Base-by-base conservation (phyloP, 2,113 vertebrate species). In the Melospiza melodia region DNA sequence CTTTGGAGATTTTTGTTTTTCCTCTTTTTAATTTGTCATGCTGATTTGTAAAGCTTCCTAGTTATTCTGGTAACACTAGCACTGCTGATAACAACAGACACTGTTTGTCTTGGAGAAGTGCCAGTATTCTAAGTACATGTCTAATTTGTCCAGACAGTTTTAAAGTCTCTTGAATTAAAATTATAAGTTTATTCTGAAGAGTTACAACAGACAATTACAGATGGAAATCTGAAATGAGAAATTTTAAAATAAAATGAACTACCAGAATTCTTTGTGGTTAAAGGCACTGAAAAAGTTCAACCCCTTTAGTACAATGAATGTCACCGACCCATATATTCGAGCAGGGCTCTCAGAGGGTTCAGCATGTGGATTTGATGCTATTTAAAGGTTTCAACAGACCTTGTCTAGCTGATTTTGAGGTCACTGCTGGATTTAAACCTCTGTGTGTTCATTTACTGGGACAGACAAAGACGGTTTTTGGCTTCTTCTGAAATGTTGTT, bases 101-200 rank as follows among this genome's bases (percentile, higher is more conserved):
- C 30, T 93, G 81, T 92, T 97, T 96, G 51, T 86, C 81, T 96
- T 97, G 97, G 94, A 95, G 55, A 85, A 79, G 23, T 72, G 88
- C 95, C 97, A 94, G 48, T 16, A 59, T 88, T 86, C 74, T 93
- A 94, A 97, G 94, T 76, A 94, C 69, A 33, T 84, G 80, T 88
- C 88, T 96, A 94, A 97, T 95, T 96, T 91, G 72, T 96, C 90
- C 96, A 96, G 91, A 90, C 84, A 95, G 94, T 94, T 96, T 96
- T 81, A 91, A 93, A 84, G 57, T 90, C 58, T 93, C 88, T 89
- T 89, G 75, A 91, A 94, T 95, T 91, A 84, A 97, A 95, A 96
- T 92, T 79, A 30, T 69, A 88, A 89, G 27, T 91, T 97, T 94
- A 93, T 91, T 74, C 82, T 59, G 77, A 87, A 92, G 71, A 93